Evolutionary conservation across 1,140 invertebrate genomes (phyloP).

Genomic region (Aphelenchoides fujianensis): DNA sequence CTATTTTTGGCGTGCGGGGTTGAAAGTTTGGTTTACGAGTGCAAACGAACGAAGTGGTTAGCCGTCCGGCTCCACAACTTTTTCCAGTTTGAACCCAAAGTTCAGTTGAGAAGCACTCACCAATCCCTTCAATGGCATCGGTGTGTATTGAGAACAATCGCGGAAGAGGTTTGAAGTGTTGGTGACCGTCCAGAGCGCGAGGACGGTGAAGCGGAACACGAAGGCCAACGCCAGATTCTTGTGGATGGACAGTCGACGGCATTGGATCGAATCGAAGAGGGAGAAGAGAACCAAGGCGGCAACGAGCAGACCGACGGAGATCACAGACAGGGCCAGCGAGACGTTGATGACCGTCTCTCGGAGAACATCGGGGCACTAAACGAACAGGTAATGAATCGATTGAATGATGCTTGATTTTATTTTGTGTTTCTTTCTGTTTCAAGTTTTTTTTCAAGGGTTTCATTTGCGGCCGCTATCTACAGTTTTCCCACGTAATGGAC

Average conservation of each 20-base stretch:
- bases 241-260: slow-evolving; percentile 64
- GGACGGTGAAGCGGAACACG: slow-evolving; percentile 63
- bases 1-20: too few species aligned
- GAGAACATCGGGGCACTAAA: slow-evolving; percentile 58
- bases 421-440: slow-evolving; percentile 12
- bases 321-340: slow-evolving; percentile 55
- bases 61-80: too few species aligned
- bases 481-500: neutral
- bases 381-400: slow-evolving; percentile 1
- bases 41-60: too few species aligned
- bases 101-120: slow-evolving; percentile 27
- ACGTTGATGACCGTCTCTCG: slow-evolving; percentile 58
- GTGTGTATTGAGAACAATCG: slow-evolving; percentile 54
- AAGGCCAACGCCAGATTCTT: slow-evolving; percentile 66
- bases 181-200: slow-evolving; percentile 54
- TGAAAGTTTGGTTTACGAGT: too few species aligned
- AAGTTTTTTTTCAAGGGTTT: slow-evolving; percentile 11
- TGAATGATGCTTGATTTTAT: neutral
- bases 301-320: slow-evolving; percentile 55
- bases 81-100: neutral
- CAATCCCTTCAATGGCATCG: slow-evolving; percentile 39
- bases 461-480: neutral
- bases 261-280: slow-evolving; percentile 59
- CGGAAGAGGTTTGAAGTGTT: slow-evolving; percentile 55
- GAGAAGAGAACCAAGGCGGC: slow-evolving; percentile 58